phyloP scores from a whole-genome alignment of 2,888 invertebrate species.

The Spilarctia lutea region DNA sequence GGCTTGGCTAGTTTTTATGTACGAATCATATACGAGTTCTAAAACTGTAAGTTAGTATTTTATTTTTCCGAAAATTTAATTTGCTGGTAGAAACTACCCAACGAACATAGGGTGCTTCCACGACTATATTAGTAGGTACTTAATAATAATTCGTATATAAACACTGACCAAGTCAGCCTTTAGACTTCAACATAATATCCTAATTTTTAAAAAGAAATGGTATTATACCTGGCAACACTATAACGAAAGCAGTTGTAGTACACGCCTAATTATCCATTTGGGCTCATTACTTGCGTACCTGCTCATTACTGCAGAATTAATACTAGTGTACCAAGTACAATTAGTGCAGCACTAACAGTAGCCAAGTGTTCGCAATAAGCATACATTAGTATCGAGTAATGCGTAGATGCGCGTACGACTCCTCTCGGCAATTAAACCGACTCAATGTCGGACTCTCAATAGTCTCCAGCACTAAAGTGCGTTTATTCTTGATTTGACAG shows the following conservation, averaged over 20 bases:
- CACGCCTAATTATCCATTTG: neutral
- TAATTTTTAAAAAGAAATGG: too few species aligned
- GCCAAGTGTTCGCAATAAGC: conserved; percentile 17
- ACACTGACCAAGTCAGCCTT: too few species aligned
- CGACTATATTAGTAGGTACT: too few species aligned
- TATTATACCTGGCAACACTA: neutral
- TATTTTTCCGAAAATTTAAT: too few species aligned
- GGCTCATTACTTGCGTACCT: neutral
- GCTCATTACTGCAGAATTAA: conserved; percentile 4
- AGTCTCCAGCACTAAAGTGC: neutral
- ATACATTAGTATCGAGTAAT: conserved; percentile 7
- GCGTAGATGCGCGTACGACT: neutral
- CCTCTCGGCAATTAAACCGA: conserved; percentile 1
- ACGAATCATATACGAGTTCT: too few species aligned
- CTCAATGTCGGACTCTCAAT: neutral
- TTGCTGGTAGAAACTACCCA: too few species aligned
- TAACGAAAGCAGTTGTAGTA: conserved; percentile 5
- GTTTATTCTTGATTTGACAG: neutral
- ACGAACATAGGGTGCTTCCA: too few species aligned
- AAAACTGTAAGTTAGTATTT: too few species aligned
- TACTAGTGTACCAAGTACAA: conserved; percentile 4
- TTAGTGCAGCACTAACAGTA: conserved; percentile 6
- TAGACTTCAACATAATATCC: too few species aligned
- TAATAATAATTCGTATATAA: too few species aligned
- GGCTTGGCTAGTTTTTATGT: too few species aligned